These are phyloP conservation scores for Progne subis DNA, from an alignment of 2,113 vertebrate genomes.

Conservation along the genomic window DNA sequence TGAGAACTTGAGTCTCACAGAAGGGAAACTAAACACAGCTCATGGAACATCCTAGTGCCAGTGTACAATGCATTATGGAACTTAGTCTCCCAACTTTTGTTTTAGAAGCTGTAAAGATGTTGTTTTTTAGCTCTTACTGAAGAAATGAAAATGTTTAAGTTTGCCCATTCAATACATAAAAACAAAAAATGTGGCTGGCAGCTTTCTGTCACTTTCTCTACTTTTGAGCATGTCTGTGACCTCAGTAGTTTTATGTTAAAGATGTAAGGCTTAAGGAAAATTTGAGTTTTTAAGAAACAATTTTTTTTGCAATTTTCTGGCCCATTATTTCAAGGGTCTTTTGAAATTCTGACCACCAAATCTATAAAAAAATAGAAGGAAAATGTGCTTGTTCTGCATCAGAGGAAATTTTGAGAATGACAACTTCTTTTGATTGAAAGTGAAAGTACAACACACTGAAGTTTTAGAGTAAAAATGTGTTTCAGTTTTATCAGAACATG, in stretches of 20 bases:
- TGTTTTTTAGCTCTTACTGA: background rate
- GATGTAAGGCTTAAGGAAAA: background rate
- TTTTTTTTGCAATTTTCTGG: background rate
- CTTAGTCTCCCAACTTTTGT: background rate
- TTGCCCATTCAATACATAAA: background rate
- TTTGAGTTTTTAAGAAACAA: background rate
- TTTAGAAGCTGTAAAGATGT: background rate
- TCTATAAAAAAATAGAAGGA: background rate
- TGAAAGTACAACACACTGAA: background rate
- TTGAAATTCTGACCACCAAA: background rate
- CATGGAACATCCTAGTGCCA: background rate
- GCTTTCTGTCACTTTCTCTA: background rate
- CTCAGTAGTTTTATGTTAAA: background rate
- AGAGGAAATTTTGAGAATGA: background rate
- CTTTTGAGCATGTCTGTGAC: background rate
- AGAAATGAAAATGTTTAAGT: background rate
- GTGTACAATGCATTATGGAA: accelerated
- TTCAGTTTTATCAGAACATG: background rate
- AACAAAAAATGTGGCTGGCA: background rate
- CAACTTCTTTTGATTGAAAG: background rate
- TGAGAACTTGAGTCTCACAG: background rate
- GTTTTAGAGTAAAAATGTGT: background rate
- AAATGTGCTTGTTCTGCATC: background rate
- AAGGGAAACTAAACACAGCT: background rate
- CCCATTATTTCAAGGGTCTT: background rate